These are phyloP conservation scores for Anticlea derivata DNA, from an alignment of 2,888 invertebrate genomes.

Conservation along the genomic window DNA sequence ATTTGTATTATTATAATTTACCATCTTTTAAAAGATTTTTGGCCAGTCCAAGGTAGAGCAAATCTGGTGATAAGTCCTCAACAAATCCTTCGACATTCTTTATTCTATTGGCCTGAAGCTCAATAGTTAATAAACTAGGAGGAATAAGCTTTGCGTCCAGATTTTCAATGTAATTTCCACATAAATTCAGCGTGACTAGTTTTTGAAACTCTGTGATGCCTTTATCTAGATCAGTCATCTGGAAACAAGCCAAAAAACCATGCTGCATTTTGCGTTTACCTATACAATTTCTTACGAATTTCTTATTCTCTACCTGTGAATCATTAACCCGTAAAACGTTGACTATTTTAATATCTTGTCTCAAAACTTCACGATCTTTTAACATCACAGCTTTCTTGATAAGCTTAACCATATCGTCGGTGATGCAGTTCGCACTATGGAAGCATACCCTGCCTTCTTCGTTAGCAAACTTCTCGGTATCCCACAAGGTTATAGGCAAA, in stretches of 20 bases:
- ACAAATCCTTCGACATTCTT: conserved; percentile 55
- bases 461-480: conserved; percentile 62
- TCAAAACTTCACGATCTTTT: conserved; percentile 52
- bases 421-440: conserved; percentile 56
- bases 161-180: conserved; percentile 64
- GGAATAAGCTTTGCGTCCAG: conserved; percentile 66
- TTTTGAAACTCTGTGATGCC: conserved; percentile 61
- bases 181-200: conserved; percentile 71
- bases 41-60: conserved; percentile 79
- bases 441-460: conserved; percentile 68
- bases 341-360: conserved; percentile 52
- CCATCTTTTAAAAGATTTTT: conserved; percentile 65
- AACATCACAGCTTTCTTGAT: conserved; percentile 56
- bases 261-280: background rate
- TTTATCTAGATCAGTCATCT: conserved; percentile 79
- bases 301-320: conserved; percentile 53
- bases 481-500: conserved; percentile 65
- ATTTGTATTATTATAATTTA: background rate
- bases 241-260: conserved; percentile 30
- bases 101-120: conserved; percentile 79
- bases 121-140: conserved; percentile 63
- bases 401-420: conserved; percentile 57
- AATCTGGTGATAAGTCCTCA: conserved; percentile 57
- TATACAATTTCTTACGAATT: too few species aligned
- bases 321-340: conserved; percentile 61